Percentiles rank a stretch among this genome's conserved stretches.
phyloP scores from a whole-genome alignment of 30 jellyfish, hydroid and myxozoan species.

The Catostylus mosaicus region DNA sequence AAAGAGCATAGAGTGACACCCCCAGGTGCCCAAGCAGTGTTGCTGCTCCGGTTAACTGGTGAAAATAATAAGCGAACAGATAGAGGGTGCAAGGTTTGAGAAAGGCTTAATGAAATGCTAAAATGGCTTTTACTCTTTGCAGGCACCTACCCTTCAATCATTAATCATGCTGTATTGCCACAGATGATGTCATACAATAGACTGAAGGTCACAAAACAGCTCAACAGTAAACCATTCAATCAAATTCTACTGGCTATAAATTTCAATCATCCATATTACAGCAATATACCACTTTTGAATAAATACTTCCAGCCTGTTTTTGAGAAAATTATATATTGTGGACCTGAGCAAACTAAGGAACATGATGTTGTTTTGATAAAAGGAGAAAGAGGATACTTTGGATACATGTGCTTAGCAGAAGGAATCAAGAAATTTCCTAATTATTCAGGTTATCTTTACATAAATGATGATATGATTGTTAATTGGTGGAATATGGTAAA shows the following conservation, averaged over 20 bases:
- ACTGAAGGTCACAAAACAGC: too few species aligned
- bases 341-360: constrained; percentile 25
- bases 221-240: constrained; percentile 16
- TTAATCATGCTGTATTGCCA: background rate
- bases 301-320: constrained; percentile 52
- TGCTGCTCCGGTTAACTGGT: too few species aligned
- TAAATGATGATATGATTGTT: constrained; percentile 77
- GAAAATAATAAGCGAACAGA: too few species aligned
- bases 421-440: constrained; percentile 47
- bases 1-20: too few species aligned
- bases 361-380: constrained; percentile 14
- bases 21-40: too few species aligned
- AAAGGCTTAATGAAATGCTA: too few species aligned
- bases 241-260: constrained; percentile 30
- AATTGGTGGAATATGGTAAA: constrained; percentile 80
- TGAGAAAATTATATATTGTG: constrained; percentile 51
- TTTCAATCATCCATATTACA: constrained; percentile 59
- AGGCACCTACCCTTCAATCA: background rate
- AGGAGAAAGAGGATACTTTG: constrained; percentile 57
- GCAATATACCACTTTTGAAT: constrained; percentile 43
- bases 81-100: too few species aligned
- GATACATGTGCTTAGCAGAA: constrained; percentile 66
- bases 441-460: constrained; percentile 61
- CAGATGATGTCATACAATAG: too few species aligned
- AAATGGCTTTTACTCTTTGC: background rate